Evolutionary conservation across 2,888 invertebrate genomes (phyloP).

Genomic region (Microctonus brassicae): DNA sequence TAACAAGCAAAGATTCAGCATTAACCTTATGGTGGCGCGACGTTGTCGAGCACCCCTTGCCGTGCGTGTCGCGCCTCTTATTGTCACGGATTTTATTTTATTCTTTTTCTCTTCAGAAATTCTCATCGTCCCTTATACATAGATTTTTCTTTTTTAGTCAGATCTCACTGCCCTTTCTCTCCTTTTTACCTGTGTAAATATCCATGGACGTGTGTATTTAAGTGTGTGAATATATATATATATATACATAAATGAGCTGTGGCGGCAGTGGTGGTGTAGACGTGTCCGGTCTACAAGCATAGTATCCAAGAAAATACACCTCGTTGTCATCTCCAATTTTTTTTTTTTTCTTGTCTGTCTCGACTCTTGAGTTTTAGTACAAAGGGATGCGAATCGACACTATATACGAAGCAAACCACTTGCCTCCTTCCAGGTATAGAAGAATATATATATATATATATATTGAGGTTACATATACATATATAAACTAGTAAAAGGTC

Average conservation of each 20-base stretch:
- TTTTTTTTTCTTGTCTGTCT: not conserved
- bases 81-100: constrained; percentile 28
- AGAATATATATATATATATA: not conserved
- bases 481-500: not conserved
- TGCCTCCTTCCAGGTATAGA: not conserved
- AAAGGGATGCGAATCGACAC: constrained; percentile 15
- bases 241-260: no score
- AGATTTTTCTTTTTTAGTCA: not conserved
- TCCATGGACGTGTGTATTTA: no score
- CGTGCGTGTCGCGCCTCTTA: constrained; percentile 26
- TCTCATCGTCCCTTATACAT: not conserved
- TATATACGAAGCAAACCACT: not conserved
- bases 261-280: not conserved
- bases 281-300: not conserved
- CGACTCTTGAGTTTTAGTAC: not conserved
- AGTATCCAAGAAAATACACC: not conserved
- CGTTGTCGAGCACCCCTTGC: constrained; percentile 34
- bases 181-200: not conserved
- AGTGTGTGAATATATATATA: no score
- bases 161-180: not conserved
- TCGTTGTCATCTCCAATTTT: not conserved
- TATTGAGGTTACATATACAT: constrained; percentile 10
- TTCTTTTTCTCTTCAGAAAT: constrained; percentile 24
- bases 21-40: constrained; percentile 26
- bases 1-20: not conserved